Evolutionary conservation across 2,888 invertebrate genomes (phyloP).

Genomic region (Achlya flavicornis): DNA sequence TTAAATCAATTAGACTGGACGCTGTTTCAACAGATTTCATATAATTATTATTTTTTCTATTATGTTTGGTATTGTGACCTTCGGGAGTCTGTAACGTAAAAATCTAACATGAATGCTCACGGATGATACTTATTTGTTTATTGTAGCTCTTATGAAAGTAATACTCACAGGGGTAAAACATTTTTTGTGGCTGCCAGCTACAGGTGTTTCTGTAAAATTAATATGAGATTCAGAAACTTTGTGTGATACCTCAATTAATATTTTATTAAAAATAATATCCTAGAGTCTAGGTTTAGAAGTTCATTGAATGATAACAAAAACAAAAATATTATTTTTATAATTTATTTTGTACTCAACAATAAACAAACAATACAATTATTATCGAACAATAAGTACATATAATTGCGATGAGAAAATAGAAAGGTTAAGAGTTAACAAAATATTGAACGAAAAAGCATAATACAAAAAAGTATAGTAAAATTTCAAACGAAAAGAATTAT

Average conservation of each 20-base stretch:
- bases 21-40: conserved; percentile 24
- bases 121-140: conserved; percentile 14
- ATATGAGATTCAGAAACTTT: neutral
- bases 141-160: conserved; percentile 12
- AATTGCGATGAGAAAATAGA: too few species aligned
- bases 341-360: neutral
- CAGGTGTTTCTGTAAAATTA: conserved; percentile 19
- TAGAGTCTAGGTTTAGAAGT: neutral
- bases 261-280: neutral
- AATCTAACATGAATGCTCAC: conserved; percentile 26
- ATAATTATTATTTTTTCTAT: neutral
- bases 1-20: conserved; percentile 16
- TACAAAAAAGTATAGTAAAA: neutral
- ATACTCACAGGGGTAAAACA: conserved; percentile 20
- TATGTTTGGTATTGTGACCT: neutral
- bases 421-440: too few species aligned
- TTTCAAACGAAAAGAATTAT: too few species aligned
- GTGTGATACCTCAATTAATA: too few species aligned
- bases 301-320: too few species aligned
- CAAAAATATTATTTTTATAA: neutral
- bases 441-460: neutral
- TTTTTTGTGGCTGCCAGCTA: conserved; percentile 16
- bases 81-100: conserved; percentile 25
- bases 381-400: neutral
- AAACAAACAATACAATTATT: neutral